Conservation (phyloP, 2,797 vertebrate genomes). For the Microcaecilia unicolor region DNA sequence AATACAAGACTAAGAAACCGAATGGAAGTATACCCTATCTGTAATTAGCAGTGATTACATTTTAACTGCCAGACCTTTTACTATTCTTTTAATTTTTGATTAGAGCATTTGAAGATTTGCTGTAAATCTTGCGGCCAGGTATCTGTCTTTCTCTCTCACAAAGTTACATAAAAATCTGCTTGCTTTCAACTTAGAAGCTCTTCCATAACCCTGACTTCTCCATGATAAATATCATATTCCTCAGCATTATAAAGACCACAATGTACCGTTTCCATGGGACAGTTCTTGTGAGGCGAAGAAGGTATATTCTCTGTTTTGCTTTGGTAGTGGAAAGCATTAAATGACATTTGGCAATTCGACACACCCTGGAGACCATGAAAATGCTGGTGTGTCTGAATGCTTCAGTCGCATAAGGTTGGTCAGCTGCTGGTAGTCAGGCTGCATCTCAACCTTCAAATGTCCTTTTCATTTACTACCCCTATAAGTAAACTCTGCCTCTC, state of each 20-base stretch:
- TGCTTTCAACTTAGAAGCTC: constrained; percentile 18
- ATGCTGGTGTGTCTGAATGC: not conserved
- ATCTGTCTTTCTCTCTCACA: too few relatives aligned
- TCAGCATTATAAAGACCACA: not conserved
- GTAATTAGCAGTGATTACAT: too few relatives aligned
- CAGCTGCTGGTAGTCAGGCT: too few relatives aligned
- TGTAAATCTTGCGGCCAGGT: too few relatives aligned
- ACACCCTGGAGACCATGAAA: not conserved
- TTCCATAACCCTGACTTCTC: not conserved
- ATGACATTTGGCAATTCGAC: constrained; percentile 17
- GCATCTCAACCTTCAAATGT: not conserved
- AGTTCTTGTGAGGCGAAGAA: not conserved
- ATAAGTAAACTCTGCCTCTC: too few relatives aligned
- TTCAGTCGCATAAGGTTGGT: not conserved
- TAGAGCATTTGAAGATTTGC: too few relatives aligned
- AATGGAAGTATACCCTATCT: too few relatives aligned
- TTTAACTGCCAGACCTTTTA: too few relatives aligned
- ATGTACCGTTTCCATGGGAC: too few relatives aligned
- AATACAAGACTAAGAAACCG: too few relatives aligned
- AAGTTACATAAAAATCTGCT: too few relatives aligned
- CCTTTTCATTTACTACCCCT: not conserved
- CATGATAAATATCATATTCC: constrained; percentile 1
- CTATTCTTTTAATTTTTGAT: too few relatives aligned
- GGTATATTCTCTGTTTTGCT: constrained; percentile 12
- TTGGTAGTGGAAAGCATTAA: constrained; percentile 11